These are phyloP conservation scores for Procapra przewalskii DNA, from an alignment of 2,113 vertebrate species.

Conservation along the genomic window DNA sequence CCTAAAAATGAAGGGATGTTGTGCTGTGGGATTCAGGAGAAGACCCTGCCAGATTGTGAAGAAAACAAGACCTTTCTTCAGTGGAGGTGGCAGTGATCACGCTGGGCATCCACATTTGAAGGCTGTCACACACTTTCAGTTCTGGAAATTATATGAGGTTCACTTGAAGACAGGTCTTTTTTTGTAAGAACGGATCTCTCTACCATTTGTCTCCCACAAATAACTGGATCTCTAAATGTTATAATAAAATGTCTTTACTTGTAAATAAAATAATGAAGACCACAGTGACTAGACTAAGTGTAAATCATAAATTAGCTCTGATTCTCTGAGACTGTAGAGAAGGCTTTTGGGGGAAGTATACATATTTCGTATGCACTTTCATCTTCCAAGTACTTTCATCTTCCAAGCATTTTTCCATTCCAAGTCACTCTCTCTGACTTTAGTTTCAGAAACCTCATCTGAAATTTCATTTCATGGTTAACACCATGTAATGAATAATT, in stretches of 20 bases:
- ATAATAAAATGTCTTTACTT: background rate
- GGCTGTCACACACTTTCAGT: background rate
- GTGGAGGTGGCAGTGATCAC: background rate
- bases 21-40: background rate
- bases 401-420: background rate
- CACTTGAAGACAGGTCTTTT: background rate
- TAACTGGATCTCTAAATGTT: background rate
- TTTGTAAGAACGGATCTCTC: background rate
- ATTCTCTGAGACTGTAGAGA: background rate
- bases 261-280: background rate
- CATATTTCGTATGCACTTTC: background rate
- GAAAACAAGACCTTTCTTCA: background rate
- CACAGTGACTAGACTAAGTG: background rate
- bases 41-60: background rate
- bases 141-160: background rate
- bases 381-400: background rate
- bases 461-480: constrained; percentile 35
- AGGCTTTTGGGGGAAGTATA: background rate
- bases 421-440: background rate
- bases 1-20: background rate
- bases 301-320: background rate
- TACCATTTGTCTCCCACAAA: background rate
- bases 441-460: background rate
- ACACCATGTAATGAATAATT: background rate
- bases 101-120: background rate